phyloP scores from a whole-genome alignment of 2,888 invertebrate species.

The Geophilus truncorum region DNA sequence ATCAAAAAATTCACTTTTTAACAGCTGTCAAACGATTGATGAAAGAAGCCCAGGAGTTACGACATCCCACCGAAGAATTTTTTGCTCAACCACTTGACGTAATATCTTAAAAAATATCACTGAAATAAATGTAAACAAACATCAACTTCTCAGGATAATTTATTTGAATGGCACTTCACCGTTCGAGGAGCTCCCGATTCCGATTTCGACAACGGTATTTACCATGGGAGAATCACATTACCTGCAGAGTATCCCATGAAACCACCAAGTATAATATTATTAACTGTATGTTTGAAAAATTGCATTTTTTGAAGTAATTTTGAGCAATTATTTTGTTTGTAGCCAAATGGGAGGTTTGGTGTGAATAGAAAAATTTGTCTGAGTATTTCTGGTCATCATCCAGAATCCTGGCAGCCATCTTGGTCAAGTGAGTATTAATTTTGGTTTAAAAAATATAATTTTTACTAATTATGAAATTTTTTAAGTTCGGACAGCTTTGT shows the following conservation, averaged over 20 bases:
- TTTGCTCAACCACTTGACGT: too few species aligned
- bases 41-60: conserved; percentile 81
- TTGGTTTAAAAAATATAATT: too few species aligned
- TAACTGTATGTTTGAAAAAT: conserved; percentile 61
- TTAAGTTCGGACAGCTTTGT: conserved; percentile 72
- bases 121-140: too few species aligned
- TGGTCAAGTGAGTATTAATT: conserved; percentile 71
- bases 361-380: conserved; percentile 89
- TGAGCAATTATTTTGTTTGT: conserved; percentile 39
- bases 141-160: conserved; percentile 73
- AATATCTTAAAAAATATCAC: too few species aligned
- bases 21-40: conserved; percentile 86
- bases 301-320: background rate
- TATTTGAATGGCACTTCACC: conserved; percentile 98
- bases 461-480: too few species aligned
- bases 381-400: conserved; percentile 92
- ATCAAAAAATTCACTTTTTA: conserved; percentile 40
- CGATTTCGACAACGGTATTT: conserved; percentile 83
- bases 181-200: conserved; percentile 81
- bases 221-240: conserved; percentile 84
- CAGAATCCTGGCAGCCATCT: conserved; percentile 96
- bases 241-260: conserved; percentile 97
- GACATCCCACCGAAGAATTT: conserved; percentile 83
- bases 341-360: conserved; percentile 93
- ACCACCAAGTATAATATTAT: conserved; percentile 88